These are phyloP conservation scores for Ataeniobius toweri DNA, from an alignment of 2,797 vertebrate species.

Conservation along the genomic window DNA sequence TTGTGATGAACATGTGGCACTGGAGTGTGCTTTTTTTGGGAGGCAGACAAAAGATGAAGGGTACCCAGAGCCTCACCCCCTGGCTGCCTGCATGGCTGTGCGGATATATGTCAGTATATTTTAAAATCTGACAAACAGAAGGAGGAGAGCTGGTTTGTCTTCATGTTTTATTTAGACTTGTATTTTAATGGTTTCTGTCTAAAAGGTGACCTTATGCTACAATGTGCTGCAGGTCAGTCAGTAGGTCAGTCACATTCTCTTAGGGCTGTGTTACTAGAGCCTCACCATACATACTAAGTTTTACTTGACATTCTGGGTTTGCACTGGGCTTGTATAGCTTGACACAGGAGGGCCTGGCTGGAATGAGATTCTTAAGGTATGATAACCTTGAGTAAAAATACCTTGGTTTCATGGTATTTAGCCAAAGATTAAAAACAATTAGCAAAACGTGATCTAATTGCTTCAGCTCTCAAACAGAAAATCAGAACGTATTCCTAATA, in stretches of 20 bases:
- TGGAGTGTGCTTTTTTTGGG: constrained; percentile 17
- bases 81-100: constrained; percentile 13
- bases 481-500: background rate
- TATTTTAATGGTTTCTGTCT: constrained; percentile 9
- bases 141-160: constrained; percentile 26
- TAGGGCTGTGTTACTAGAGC: constrained; percentile 12
- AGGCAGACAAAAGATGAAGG: constrained; percentile 77
- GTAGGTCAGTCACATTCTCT: constrained; percentile 36
- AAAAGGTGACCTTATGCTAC: constrained; percentile 16
- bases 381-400: constrained; percentile 1
- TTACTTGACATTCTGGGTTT: constrained; percentile 3
- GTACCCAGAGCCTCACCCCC: constrained; percentile 54
- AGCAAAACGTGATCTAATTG: background rate
- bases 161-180: constrained; percentile 2
- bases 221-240: constrained; percentile 21
- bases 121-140: constrained; percentile 32
- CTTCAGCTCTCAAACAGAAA: background rate
- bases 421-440: background rate
- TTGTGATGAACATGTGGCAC: constrained; percentile 10
- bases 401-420: background rate
- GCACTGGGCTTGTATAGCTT: background rate
- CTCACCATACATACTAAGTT: constrained; percentile 34
- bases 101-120: constrained; percentile 22
- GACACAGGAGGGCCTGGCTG: background rate
- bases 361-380: background rate